Evolutionary conservation across 2,888 invertebrate genomes (phyloP).

Genomic region (Andrena hattorfiana): DNA sequence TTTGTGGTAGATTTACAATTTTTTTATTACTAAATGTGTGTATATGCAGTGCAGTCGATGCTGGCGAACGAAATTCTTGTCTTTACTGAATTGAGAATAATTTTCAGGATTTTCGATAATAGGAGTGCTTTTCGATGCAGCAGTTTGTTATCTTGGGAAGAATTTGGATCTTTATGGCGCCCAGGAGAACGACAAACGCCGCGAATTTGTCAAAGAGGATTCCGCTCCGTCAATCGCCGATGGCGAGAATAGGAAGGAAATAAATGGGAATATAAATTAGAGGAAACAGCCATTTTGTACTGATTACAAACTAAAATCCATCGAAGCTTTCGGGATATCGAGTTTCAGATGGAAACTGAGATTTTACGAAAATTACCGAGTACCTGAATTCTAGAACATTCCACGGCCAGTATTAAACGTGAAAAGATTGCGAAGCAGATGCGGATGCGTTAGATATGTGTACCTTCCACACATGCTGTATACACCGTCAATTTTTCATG

Average conservation of each 20-base stretch:
- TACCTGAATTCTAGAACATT: conserved; percentile 51
- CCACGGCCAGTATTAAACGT: background rate
- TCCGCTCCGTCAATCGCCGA: conserved; percentile 28
- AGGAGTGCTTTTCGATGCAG: conserved; percentile 87
- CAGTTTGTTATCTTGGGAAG: conserved; percentile 88
- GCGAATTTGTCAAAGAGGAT: conserved; percentile 76
- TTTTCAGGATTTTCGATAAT: conserved; percentile 86
- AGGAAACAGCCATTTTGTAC: conserved; percentile 36
- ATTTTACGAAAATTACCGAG: conserved; percentile 45
- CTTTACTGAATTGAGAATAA: background rate
- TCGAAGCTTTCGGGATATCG: conserved; percentile 11
- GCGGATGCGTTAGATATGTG: background rate
- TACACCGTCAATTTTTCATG: conserved; percentile 6
- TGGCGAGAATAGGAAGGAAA: conserved; percentile 57
- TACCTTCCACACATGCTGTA: background rate
- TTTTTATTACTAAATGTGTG: background rate
- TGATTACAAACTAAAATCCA: conserved; percentile 12
- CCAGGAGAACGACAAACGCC: conserved; percentile 77
- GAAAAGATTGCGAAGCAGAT: background rate
- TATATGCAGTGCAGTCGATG: background rate
- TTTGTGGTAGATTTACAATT: too few species aligned
- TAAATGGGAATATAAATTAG: conserved; percentile 68
- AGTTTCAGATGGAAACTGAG: background rate
- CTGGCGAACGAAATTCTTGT: background rate
- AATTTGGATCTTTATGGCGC: conserved; percentile 87